These are phyloP conservation scores for Exephanes ischioxanthus DNA, from an alignment of 2,888 invertebrate species.

Conservation along the genomic window DNA sequence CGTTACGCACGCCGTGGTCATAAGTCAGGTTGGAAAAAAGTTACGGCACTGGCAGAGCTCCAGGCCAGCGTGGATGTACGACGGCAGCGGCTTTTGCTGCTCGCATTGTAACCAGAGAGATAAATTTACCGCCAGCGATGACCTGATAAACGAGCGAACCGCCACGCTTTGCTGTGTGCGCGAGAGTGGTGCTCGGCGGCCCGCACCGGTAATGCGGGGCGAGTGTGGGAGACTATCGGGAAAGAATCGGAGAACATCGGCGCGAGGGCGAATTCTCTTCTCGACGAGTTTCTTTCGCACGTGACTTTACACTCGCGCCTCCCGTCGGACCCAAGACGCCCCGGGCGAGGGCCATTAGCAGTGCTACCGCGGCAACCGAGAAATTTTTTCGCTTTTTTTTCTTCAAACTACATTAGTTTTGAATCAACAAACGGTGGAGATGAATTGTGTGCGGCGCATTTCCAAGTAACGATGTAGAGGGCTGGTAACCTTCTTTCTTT, in stretches of 20 bases:
- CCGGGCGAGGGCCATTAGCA: slow-evolving; percentile 33
- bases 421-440: neutral
- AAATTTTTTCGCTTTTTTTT: neutral
- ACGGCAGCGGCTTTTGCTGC: slow-evolving; percentile 66
- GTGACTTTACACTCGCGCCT: slow-evolving; percentile 28
- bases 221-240: slow-evolving; percentile 25
- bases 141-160: slow-evolving; percentile 75
- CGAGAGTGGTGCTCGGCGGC: neutral
- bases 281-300: slow-evolving; percentile 51
- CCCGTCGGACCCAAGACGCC: neutral
- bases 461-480: neutral
- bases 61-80: slow-evolving; percentile 65
- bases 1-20: slow-evolving; percentile 69
- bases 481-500: neutral
- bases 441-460: neutral
- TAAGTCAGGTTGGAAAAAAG: slow-evolving; percentile 75
- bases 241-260: slow-evolving; percentile 57
- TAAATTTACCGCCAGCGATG: slow-evolving; percentile 77
- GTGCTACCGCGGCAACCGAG: neutral
- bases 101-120: slow-evolving; percentile 75
- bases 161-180: slow-evolving; percentile 50
- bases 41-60: slow-evolving; percentile 75
- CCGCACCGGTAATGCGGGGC: neutral
- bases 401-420: slow-evolving; percentile 4
- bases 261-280: slow-evolving; percentile 34